Conservation (phyloP, 53 echinoderm and acorn worm genomes). For the Temnopleurus reevesii region DNA sequence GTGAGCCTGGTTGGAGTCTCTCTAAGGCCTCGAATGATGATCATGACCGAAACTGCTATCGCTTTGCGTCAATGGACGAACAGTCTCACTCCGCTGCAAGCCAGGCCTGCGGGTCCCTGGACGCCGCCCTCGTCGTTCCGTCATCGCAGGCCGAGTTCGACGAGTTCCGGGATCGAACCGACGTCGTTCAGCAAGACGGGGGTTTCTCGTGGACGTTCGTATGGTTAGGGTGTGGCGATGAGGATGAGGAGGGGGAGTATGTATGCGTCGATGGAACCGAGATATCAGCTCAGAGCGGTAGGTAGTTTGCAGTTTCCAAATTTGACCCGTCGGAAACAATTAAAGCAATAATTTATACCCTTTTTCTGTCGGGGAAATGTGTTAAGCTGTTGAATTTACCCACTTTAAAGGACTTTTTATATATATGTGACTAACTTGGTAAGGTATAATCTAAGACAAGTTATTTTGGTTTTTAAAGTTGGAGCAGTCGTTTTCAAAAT, state of each 20-base stretch:
- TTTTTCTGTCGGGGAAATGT: no score
- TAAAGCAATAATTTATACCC: no score
- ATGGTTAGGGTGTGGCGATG: not conserved
- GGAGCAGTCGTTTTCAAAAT: no score
- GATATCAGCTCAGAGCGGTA: not conserved
- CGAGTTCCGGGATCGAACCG: not conserved
- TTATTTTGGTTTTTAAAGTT: no score
- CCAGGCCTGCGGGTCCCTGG: not conserved
- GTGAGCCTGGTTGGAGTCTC: constrained; percentile 1
- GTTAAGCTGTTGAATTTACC: no score
- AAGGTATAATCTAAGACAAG: no score
- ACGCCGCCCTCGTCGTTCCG: not conserved
- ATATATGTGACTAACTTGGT: no score
- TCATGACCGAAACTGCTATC: not conserved
- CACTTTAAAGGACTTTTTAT: no score
- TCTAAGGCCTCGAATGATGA: not conserved
- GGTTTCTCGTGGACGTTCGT: not conserved
- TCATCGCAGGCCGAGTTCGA: constrained; percentile 15
- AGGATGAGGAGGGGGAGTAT: not conserved
- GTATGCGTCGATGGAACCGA: not conserved
- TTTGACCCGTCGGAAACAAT: no score
- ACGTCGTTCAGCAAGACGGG: not conserved
- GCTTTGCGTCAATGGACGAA: not conserved
- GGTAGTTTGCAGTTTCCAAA: not conserved
- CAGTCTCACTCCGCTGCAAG: not conserved